Evolutionary conservation across 2,888 invertebrate genomes (phyloP).

Genomic region (Conops quadrifasciatus): DNA sequence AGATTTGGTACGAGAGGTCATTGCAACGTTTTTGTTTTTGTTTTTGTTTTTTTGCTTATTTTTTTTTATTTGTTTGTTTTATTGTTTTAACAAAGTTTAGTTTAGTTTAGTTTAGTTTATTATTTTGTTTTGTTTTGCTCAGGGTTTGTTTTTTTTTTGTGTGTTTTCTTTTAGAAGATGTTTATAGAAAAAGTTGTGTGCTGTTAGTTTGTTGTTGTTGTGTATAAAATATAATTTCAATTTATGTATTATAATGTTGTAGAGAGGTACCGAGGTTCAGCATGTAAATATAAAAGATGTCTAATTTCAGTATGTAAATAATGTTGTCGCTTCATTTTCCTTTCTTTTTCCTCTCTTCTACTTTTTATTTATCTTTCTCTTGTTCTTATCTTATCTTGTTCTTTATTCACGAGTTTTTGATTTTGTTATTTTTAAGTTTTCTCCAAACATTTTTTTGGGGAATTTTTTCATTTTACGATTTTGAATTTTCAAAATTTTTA

Average conservation of each 20-base stretch:
- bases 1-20: conserved; percentile 50
- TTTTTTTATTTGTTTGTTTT: conserved; percentile 18
- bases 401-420: conserved; percentile 6
- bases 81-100: neutral
- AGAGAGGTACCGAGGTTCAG: conserved; percentile 40
- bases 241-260: conserved; percentile 42
- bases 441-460: no score
- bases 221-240: conserved; percentile 40
- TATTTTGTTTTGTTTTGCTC: conserved; percentile 1
- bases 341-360: neutral
- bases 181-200: conserved; percentile 48
- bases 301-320: conserved; percentile 33
- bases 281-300: conserved; percentile 37
- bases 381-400: no score
- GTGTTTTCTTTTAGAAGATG: conserved; percentile 32
- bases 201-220: conserved; percentile 18
- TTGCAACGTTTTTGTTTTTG: conserved; percentile 46
- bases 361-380: neutral
- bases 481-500: no score
- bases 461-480: no score
- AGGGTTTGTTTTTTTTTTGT: conserved; percentile 14
- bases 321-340: neutral
- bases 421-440: neutral
- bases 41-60: conserved; percentile 18
- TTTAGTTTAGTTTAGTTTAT: no score